Evolutionary conservation across 1,140 invertebrate species (phyloP), one percentile per base, ranked within the genome.

Genomic region (Argopecten irradians): DNA sequence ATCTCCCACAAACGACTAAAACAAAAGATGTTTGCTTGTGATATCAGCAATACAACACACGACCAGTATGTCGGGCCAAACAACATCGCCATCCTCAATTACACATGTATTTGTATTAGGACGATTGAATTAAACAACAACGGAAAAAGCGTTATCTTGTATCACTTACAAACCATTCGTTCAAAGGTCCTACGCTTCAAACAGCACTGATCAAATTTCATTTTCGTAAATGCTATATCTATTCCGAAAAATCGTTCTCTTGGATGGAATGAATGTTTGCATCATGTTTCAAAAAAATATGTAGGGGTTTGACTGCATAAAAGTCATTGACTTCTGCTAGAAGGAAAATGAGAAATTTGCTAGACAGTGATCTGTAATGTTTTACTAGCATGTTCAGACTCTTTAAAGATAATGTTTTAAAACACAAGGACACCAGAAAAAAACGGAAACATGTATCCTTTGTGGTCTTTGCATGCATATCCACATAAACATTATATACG

Each of bases 401-500:
- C 55, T 71, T 71, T 71, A 71, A 55, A 19, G 7, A 19, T 19
- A 13, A 11, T 19, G 43, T 55, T 55, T 11, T 8, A 19, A 28
- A 28, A 3, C 28, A 71, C 55, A 28, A 28, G 55, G 28, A 71
- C n/a, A 71, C 55, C 19, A 0, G 9, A 71, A 28, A 71, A 1
- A 71, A n/a, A n/a, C n/a, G n/a, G 55, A 71, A n/a, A 71, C 55
- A 71, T 71, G 55, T 71, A 71, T n/a, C n/a, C 55, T 71, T 22
- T 28, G 16, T 71, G 11, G 28, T 71, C 55, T 71, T n/a, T 71
- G 55, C 55, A 71, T 71, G 55, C n/a, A 16, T 22, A 5, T 71
- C 1, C 16, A 1, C 55, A 71, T 71, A 71, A 71, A 71, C 55
- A 16, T 71, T 2, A 3, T 71, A 28, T 71, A 28, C 28, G 55